Evolutionary conservation across 2,888 invertebrate species (phyloP).

Genomic region (Drosophila percnosoma): DNA sequence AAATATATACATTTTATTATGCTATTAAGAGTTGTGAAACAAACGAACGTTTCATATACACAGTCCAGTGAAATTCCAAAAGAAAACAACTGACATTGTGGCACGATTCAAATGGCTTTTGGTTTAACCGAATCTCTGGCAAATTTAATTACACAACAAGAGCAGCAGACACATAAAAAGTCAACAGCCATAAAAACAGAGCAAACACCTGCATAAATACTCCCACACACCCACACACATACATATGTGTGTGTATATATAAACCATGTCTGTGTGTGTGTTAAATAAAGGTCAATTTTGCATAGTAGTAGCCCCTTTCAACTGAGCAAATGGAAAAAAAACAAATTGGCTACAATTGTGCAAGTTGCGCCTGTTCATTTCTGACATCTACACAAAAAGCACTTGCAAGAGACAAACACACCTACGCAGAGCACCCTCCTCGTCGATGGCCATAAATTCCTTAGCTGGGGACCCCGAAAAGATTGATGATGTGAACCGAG

Average conservation of each 20-base stretch:
- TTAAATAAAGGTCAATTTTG: conserved; percentile 72
- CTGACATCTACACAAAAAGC: conserved; percentile 50
- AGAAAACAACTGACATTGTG: not conserved
- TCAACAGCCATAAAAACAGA: conserved; percentile 14
- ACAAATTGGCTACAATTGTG: conserved; percentile 68
- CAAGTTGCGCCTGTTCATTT: conserved; percentile 51
- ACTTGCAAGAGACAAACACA: conserved; percentile 21
- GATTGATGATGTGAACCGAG: conserved; percentile 68
- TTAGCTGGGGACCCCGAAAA: conserved; percentile 43
- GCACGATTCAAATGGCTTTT: conserved; percentile 1
- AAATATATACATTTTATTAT: not conserved
- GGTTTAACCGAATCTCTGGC: conserved; percentile 17
- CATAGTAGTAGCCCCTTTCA: conserved; percentile 31
- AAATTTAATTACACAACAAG: conserved; percentile 56
- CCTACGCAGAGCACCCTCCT: not conserved
- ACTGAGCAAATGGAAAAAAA: conserved; percentile 22
- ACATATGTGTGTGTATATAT: not conserved
- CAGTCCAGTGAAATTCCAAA: not conserved
- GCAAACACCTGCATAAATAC: conserved; percentile 39
- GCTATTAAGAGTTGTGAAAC: not conserved
- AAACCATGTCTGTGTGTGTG: conserved; percentile 27
- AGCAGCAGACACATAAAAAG: conserved; percentile 7
- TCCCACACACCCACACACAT: not conserved
- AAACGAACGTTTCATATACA: not conserved
- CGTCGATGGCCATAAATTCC: conserved; percentile 56